Conservation (phyloP, 2,888 invertebrate species). For the Gastracanthus pulcherrimus region DNA sequence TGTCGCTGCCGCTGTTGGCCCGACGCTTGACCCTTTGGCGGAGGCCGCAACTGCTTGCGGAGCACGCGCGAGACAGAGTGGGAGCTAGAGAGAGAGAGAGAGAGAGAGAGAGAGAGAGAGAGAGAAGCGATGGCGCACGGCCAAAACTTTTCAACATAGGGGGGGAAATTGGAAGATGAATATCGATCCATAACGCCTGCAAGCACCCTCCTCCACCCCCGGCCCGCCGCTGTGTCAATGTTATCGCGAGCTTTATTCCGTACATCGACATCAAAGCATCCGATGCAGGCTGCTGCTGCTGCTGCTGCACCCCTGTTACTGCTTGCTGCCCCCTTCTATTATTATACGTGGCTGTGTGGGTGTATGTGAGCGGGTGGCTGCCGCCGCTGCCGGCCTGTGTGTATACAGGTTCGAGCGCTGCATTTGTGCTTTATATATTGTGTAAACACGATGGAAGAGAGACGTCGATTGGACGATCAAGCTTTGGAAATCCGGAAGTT, state of each 20-base stretch:
- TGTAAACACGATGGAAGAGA: neutral
- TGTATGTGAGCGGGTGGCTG: neutral
- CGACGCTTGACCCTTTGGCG: constrained; percentile 52
- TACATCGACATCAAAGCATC: constrained; percentile 23
- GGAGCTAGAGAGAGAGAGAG: neutral
- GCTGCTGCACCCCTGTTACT: neutral
- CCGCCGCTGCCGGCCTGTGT: neutral
- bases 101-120: neutral
- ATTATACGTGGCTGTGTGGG: neutral
- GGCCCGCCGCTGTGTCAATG: constrained; percentile 34
- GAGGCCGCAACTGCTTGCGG: constrained; percentile 35
- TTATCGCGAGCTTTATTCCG: constrained; percentile 48
- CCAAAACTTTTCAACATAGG: constrained; percentile 44
- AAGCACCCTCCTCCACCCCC: neutral
- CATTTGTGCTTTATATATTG: neutral
- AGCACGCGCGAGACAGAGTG: constrained; percentile 35
- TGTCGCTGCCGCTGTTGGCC: constrained; percentile 6
- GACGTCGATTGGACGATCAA: neutral
- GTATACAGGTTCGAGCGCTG: neutral
- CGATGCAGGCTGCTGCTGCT: constrained; percentile 3
- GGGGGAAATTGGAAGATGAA: constrained; percentile 57
- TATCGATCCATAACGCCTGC: constrained; percentile 56
- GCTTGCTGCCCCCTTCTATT: neutral
- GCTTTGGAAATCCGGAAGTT: constrained; percentile 11
- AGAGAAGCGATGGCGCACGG: constrained; percentile 36